Percentiles rank a stretch among this genome's conserved stretches.
These are phyloP conservation scores for Heliconius hortense DNA, from an alignment of 2,888 invertebrate species.

Conservation along the genomic window DNA sequence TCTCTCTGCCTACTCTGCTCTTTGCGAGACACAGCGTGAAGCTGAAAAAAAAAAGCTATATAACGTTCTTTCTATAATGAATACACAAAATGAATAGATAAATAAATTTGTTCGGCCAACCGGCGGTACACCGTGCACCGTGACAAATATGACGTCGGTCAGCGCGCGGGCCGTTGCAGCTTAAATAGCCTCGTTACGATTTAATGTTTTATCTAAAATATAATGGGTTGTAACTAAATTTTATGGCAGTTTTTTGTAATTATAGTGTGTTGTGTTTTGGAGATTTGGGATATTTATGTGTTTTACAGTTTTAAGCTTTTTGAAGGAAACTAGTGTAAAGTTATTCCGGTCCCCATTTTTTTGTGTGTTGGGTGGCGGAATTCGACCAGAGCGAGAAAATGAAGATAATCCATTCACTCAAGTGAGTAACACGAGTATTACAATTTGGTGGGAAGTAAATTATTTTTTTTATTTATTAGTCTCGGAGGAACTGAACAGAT, in stretches of 20 bases:
- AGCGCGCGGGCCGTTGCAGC: not conserved
- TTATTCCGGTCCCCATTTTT: too few species aligned
- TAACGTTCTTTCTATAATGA: constrained; percentile 1
- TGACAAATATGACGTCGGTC: constrained; percentile 27
- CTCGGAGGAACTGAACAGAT: too few species aligned
- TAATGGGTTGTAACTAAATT: not conserved
- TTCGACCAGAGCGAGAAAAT: too few species aligned
- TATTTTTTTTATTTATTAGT: too few species aligned
- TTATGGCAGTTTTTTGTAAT: constrained; percentile 12
- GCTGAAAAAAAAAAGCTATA: not conserved
- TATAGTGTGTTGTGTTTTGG: too few species aligned
- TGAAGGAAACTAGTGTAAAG: too few species aligned
- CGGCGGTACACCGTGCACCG: not conserved
- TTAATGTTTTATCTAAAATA: constrained; percentile 19
- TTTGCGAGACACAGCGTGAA: not conserved
- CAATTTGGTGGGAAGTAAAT: too few species aligned
- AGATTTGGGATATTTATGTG: too few species aligned
- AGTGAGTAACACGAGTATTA: too few species aligned
- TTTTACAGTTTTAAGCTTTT: too few species aligned
- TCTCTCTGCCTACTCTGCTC: not conserved
- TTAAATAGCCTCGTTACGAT: constrained; percentile 16
- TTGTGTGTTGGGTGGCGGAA: too few species aligned
- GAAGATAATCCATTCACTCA: too few species aligned
- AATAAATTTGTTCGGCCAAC: constrained; percentile 21
- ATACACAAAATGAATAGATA: constrained; percentile 20